Percentiles rank a stretch among this genome's conserved stretches.
These are phyloP conservation scores for Trissoscelio sp. DNA, from an alignment of 2,888 invertebrate species.

Conservation along the genomic window DNA sequence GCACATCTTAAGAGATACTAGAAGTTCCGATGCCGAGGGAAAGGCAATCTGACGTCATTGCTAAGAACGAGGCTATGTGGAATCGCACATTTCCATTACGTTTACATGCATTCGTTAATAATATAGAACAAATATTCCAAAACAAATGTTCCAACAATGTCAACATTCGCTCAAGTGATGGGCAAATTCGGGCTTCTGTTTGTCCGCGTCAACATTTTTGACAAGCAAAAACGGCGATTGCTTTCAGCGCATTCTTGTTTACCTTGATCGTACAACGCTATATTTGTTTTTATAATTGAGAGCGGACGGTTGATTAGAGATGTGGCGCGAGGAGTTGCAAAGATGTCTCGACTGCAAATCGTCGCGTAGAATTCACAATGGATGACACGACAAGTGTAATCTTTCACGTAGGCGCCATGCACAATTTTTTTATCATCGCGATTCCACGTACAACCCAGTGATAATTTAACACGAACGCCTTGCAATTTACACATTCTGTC, in stretches of 20 bases:
- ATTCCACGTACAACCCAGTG: slow-evolving; percentile 43
- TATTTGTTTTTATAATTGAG: slow-evolving; percentile 54
- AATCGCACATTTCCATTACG: background rate
- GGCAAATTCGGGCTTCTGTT: slow-evolving; percentile 19
- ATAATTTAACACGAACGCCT: slow-evolving; percentile 48
- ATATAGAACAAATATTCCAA: slow-evolving; percentile 42
- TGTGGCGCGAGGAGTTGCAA: slow-evolving; percentile 12
- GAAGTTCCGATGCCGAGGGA: slow-evolving; percentile 77
- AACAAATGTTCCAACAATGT: background rate
- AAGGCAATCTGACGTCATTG: slow-evolving; percentile 81
- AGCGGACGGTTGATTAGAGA: slow-evolving; percentile 32
- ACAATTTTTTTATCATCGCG: slow-evolving; percentile 56
- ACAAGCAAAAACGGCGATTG: slow-evolving; percentile 4
- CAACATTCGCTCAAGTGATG: slow-evolving; percentile 28
- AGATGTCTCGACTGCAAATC: slow-evolving; percentile 34
- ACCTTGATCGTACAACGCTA: slow-evolving; percentile 19
- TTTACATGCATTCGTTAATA: slow-evolving; percentile 22
- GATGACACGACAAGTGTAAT: slow-evolving; percentile 42
- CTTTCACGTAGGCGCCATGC: slow-evolving; percentile 64
- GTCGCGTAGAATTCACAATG: slow-evolving; percentile 40
- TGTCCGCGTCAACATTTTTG: background rate
- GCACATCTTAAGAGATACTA: slow-evolving; percentile 79
- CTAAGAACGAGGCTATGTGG: slow-evolving; percentile 78
- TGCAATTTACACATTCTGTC: slow-evolving; percentile 59
- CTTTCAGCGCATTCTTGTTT: slow-evolving; percentile 22